phyloP scores from a whole-genome alignment of 2,797 vertebrate species.

The Helicolenus hilgendorfi region DNA sequence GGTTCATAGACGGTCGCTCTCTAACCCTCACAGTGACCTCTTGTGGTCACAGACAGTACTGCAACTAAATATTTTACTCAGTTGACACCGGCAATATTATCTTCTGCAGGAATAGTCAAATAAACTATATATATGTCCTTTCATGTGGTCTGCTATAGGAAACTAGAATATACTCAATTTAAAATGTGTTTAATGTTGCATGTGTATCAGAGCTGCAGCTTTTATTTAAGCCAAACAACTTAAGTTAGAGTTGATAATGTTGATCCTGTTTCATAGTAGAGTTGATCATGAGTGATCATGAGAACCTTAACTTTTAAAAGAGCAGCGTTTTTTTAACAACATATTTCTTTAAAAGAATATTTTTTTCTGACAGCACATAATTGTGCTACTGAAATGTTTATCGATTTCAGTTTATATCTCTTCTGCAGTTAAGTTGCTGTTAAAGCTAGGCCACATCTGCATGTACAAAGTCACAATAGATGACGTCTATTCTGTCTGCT shows the following conservation, averaged over 20 bases:
- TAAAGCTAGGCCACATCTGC: background rate
- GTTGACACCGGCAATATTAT: background rate
- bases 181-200: background rate
- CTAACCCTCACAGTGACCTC: constrained; percentile 77
- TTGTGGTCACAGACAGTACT: constrained; percentile 80
- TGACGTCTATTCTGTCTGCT: background rate
- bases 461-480: background rate
- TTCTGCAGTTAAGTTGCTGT: background rate
- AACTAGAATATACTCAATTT: background rate
- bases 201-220: background rate
- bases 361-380: background rate
- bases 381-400: background rate
- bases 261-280: background rate
- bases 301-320: background rate
- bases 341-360: background rate
- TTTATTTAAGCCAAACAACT: background rate
- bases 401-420: background rate
- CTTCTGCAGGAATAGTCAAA: background rate
- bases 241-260: background rate
- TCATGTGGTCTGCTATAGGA: background rate
- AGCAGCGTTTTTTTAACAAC: background rate
- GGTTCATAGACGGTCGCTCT: constrained; percentile 56
- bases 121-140: background rate
- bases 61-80: background rate
- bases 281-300: background rate